These are phyloP conservation scores for Catostomus latipinnis DNA, from an alignment of 2,797 vertebrate genomes.

Conservation along the genomic window DNA sequence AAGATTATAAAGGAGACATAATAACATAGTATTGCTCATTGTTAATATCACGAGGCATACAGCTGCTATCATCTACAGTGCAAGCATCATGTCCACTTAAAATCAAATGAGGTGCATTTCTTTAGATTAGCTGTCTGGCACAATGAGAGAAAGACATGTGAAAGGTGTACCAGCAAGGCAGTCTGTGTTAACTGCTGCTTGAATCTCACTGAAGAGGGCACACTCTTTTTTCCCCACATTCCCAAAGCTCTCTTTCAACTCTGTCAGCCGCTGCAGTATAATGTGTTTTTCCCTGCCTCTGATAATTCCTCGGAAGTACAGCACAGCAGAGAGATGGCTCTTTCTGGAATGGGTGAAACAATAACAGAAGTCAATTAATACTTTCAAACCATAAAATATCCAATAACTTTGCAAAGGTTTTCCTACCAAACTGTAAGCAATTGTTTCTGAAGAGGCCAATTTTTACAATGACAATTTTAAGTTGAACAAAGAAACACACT, in stretches of 20 bases:
- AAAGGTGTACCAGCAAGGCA: conserved; percentile 63
- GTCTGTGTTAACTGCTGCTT: conserved; percentile 59
- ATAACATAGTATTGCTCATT: background rate
- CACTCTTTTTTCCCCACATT: background rate
- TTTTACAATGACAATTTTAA: background rate
- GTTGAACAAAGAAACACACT: background rate
- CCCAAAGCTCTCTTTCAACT: conserved; percentile 57
- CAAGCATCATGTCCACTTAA: background rate
- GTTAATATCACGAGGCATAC: background rate
- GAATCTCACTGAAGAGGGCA: conserved; percentile 71
- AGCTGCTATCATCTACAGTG: background rate
- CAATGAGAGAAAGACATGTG: conserved; percentile 55
- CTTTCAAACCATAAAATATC: background rate
- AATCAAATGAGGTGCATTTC: background rate
- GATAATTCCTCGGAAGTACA: conserved; percentile 74
- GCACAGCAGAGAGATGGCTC: conserved; percentile 75
- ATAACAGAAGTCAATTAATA: background rate
- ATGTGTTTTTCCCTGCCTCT: conserved; percentile 66
- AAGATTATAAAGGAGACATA: background rate
- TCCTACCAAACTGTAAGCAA: background rate
- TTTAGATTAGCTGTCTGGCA: conserved; percentile 1
- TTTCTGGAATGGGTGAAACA: conserved; percentile 62
- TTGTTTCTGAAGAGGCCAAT: background rate
- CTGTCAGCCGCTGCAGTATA: conserved; percentile 63
- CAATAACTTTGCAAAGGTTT: background rate